These are phyloP conservation scores for Sminthurides bifidus DNA, from an alignment of 1,140 invertebrate genomes.

Conservation along the genomic window DNA sequence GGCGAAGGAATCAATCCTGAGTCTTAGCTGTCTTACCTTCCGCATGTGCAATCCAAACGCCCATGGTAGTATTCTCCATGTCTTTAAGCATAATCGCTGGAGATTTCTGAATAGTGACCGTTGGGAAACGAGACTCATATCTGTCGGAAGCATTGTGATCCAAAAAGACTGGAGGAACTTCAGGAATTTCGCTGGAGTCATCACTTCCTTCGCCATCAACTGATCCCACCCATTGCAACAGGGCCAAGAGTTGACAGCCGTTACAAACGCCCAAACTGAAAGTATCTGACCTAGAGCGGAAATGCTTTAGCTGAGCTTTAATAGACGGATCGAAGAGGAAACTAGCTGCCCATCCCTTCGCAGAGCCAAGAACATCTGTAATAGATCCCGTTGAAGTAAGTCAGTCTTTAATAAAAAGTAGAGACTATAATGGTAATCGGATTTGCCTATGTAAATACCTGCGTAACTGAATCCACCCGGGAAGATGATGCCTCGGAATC, in stretches of 20 bases:
- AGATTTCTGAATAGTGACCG: slow-evolving; percentile 60
- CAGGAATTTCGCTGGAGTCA: slow-evolving; percentile 36
- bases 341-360: slow-evolving; percentile 93
- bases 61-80: slow-evolving; percentile 72
- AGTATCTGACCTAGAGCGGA: slow-evolving; percentile 59
- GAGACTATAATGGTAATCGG: background rate
- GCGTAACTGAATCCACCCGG: slow-evolving; percentile 97
- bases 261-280: slow-evolving; percentile 97
- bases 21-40: slow-evolving; percentile 57
- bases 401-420: background rate
- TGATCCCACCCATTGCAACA: slow-evolving; percentile 66
- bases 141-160: slow-evolving; percentile 76
- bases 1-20: background rate
- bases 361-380: slow-evolving; percentile 85
- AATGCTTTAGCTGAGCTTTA: slow-evolving; percentile 59
- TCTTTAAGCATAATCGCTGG: slow-evolving; percentile 72
- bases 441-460: slow-evolving; percentile 40
- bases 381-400: background rate
- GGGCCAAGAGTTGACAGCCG: slow-evolving; percentile 88
- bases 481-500: slow-evolving; percentile 81
- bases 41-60: slow-evolving; percentile 94
- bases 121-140: slow-evolving; percentile 84
- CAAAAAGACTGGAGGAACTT: slow-evolving; percentile 52
- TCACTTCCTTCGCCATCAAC: slow-evolving; percentile 18
- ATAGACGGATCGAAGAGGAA: slow-evolving; percentile 57